phyloP scores from a whole-genome alignment of 1,140 invertebrate species.

The Diachasma alloeum region DNA sequence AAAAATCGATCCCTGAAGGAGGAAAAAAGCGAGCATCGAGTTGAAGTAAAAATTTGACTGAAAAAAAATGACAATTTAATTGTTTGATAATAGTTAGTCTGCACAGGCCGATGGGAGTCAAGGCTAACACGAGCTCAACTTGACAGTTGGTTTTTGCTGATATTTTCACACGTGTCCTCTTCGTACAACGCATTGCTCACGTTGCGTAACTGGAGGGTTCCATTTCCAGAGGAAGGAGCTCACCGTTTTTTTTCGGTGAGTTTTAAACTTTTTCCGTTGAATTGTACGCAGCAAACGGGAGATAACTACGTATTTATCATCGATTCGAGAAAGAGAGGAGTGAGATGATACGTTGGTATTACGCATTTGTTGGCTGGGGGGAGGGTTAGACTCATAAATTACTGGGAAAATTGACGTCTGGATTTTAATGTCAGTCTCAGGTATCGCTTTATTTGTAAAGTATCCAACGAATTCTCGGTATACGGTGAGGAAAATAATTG shows the following conservation, averaged over 20 bases:
- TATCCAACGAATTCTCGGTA: not conserved
- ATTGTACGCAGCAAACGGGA: not conserved
- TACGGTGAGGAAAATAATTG: conserved; percentile 44
- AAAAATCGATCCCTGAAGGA: not conserved
- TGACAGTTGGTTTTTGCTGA: conserved; percentile 49
- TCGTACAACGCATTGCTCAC: conserved; percentile 50
- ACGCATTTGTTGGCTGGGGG: not conserved
- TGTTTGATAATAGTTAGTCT: not conserved
- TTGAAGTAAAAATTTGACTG: not conserved
- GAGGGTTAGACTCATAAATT: too few relatives aligned
- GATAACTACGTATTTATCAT: not conserved
- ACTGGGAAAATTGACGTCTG: too few relatives aligned
- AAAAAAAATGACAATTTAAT: not conserved
- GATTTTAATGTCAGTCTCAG: not conserved
- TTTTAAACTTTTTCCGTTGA: conserved; percentile 6
- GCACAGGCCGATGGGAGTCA: conserved; percentile 45
- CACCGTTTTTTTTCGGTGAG: conserved; percentile 50
- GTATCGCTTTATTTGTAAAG: not conserved
- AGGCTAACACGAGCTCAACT: conserved; percentile 46
- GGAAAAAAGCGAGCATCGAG: not conserved
- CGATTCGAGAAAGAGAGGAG: not conserved
- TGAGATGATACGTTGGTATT: not conserved
- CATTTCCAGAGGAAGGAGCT: conserved; percentile 53
- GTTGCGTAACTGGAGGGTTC: conserved; percentile 52
- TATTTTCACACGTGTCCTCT: conserved; percentile 45